These are phyloP conservation scores for Karalla daura DNA, from an alignment of 2,797 vertebrate species.

Conservation along the genomic window DNA sequence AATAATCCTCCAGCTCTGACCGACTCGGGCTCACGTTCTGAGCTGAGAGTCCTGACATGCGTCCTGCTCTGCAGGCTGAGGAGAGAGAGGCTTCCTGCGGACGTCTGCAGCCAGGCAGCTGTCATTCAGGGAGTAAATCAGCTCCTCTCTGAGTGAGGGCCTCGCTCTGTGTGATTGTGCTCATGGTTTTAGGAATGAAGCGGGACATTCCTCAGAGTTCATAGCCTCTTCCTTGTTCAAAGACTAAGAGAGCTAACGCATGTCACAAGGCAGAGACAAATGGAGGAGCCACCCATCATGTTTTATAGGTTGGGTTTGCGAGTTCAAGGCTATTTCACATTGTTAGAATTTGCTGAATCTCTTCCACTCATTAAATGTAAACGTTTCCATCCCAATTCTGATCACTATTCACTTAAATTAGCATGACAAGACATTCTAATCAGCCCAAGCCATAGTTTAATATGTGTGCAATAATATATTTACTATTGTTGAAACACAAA, in stretches of 20 bases:
- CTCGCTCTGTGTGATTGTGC: constrained; percentile 1
- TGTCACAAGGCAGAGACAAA: constrained; percentile 21
- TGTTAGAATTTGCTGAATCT: too few relatives aligned
- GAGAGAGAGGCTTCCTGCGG: neutral
- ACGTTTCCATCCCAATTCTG: too few relatives aligned
- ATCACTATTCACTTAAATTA: too few relatives aligned
- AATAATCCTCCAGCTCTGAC: neutral
- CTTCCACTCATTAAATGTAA: too few relatives aligned
- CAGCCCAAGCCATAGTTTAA: too few relatives aligned
- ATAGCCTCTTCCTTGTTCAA: constrained; percentile 12
- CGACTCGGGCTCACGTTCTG: fast-evolving
- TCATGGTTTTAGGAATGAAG: constrained; percentile 31
- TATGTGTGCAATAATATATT: too few relatives aligned
- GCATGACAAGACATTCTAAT: too few relatives aligned
- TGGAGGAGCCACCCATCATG: neutral
- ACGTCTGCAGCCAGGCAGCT: neutral
- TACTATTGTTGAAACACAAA: too few relatives aligned
- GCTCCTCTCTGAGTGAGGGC: constrained; percentile 14
- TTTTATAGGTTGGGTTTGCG: neutral
- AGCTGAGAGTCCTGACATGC: neutral
- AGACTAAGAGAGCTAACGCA: neutral
- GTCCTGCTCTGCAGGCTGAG: too few relatives aligned
- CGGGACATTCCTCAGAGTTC: constrained; percentile 27
- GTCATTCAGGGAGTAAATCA: neutral
- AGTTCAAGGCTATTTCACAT: neutral